Percentiles rank a stretch among this genome's conserved stretches.
phyloP scores from a whole-genome alignment of 2,888 invertebrate genomes.

The Phoenoteleia sp. region DNA sequence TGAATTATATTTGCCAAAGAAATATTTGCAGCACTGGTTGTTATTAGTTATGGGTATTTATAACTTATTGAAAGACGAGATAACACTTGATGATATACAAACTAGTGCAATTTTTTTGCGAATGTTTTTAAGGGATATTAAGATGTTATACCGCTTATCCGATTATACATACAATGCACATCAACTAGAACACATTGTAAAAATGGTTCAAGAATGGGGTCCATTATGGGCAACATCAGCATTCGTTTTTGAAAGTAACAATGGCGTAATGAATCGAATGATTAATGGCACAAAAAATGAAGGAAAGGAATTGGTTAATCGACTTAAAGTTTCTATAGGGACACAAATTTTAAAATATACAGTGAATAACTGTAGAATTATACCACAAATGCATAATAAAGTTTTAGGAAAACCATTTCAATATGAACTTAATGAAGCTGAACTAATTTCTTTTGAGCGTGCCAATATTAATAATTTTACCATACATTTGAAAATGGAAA shows the following conservation, averaged over 20 bases:
- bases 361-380: no score
- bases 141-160: neutral
- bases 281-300: no score
- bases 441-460: no score
- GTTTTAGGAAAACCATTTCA: no score
- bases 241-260: neutral
- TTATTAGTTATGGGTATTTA: neutral
- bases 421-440: no score
- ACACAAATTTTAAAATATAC: no score
- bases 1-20: neutral
- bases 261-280: no score
- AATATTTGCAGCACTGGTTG: neutral
- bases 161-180: neutral
- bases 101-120: neutral
- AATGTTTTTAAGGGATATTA: neutral
- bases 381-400: no score
- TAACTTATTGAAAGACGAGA: neutral
- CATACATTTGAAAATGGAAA: no score
- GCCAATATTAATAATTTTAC: no score
- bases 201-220: neutral
- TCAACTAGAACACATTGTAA: neutral
- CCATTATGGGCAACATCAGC: conserved; percentile 10
- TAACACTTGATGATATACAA: neutral
- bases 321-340: no score
- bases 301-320: no score